Conservation (phyloP, 2,888 invertebrate genomes). For the Mythimna ferrago region DNA sequence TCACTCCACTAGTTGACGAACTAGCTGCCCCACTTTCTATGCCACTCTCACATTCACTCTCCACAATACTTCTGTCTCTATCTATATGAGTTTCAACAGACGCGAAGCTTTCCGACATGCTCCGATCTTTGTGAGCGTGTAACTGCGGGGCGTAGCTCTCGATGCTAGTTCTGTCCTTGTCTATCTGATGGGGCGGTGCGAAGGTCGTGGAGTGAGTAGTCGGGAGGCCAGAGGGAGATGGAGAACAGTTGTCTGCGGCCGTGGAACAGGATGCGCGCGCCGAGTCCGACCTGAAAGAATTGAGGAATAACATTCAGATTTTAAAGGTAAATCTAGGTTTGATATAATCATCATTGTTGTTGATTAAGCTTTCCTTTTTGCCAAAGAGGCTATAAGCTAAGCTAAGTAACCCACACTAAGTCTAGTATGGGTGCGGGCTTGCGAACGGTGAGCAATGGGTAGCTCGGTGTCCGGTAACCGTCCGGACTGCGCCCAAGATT, state of each 20-base stretch:
- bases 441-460: too few relatives aligned
- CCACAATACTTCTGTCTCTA: constrained; percentile 45
- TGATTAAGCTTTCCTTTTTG: too few relatives aligned
- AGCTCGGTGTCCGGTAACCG: too few relatives aligned
- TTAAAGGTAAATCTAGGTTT: too few relatives aligned
- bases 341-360: too few relatives aligned
- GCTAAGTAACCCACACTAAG: too few relatives aligned
- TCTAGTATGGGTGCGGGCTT: too few relatives aligned
- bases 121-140: constrained; percentile 30
- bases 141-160: constrained; percentile 42
- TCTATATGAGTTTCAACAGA: constrained; percentile 51
- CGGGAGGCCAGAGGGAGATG: constrained; percentile 52
- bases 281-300: constrained; percentile 57
- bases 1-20: constrained; percentile 45
- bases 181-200: constrained; percentile 46
- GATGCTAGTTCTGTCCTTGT: constrained; percentile 57
- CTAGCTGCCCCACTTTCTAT: constrained; percentile 50
- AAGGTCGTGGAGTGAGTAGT: constrained; percentile 41
- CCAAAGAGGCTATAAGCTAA: too few relatives aligned
- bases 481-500: too few relatives aligned
- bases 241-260: constrained; percentile 60
- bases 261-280: constrained; percentile 70
- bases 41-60: constrained; percentile 49
- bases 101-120: constrained; percentile 41
- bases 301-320: too few relatives aligned